Evolutionary conservation across 2,113 vertebrate species (phyloP).

Genomic region (Phodopus roborovskii): DNA sequence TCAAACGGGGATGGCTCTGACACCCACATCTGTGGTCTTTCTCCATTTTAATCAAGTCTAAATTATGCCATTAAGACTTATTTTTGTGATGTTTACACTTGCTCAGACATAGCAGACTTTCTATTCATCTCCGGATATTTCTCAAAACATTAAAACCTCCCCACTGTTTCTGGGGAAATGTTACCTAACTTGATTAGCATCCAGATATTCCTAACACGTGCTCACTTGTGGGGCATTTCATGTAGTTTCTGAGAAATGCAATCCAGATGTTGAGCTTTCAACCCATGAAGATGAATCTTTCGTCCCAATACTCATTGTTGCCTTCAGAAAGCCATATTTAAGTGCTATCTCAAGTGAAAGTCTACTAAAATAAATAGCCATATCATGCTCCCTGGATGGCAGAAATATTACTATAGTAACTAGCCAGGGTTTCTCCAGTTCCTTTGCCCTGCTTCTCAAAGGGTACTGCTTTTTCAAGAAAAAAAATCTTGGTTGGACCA

Average conservation of each 20-base stretch:
- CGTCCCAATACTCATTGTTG: neutral
- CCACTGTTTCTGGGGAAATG: constrained; percentile 61
- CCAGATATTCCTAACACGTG: neutral
- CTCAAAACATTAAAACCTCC: constrained; percentile 63
- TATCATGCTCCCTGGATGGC: constrained; percentile 49
- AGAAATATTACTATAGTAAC: constrained; percentile 79
- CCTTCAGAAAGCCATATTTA: constrained; percentile 49
- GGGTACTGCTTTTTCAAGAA: constrained; percentile 63
- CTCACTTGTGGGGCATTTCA: neutral
- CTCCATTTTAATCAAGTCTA: constrained; percentile 77
- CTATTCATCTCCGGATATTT: constrained; percentile 59
- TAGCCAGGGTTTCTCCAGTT: constrained; percentile 51
- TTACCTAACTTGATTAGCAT: constrained; percentile 68
- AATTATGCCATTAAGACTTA: constrained; percentile 79
- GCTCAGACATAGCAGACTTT: constrained; percentile 68
- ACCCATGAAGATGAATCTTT: constrained; percentile 35
- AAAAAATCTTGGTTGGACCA: constrained; percentile 74
- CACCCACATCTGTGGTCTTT: constrained; percentile 76
- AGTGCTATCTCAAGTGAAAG: constrained; percentile 66
- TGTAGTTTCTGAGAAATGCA: constrained; percentile 36
- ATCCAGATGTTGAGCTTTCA: constrained; percentile 34
- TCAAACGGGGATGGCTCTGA: constrained; percentile 22
- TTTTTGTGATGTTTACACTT: constrained; percentile 64
- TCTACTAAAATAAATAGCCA: constrained; percentile 60
- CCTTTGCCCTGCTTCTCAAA: constrained; percentile 64